Evolutionary conservation across 2,888 invertebrate species (phyloP).

Genomic region (Melolontha melolontha): DNA sequence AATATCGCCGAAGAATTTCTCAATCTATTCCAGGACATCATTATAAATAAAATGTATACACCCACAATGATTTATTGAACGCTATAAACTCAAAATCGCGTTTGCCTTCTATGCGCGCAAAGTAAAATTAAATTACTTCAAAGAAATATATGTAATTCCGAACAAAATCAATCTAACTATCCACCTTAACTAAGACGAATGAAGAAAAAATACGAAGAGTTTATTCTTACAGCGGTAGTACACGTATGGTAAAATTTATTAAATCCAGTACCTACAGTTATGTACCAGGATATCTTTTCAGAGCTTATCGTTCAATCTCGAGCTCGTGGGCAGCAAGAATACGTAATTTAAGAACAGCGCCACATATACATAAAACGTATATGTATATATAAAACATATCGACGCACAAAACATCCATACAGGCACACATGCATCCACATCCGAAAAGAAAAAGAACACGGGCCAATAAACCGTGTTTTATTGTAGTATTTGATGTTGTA

Average conservation of each 20-base stretch:
- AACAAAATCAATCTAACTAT: too few species aligned
- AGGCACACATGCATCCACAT: not conserved
- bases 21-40: too few species aligned
- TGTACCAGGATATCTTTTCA: slow-evolving; percentile 14
- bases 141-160: too few species aligned
- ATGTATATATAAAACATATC: slow-evolving; percentile 13
- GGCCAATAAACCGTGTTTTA: slow-evolving; percentile 21
- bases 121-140: too few species aligned
- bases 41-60: too few species aligned
- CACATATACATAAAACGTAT: not conserved
- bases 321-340: slow-evolving; percentile 27
- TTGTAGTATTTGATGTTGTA: slow-evolving; percentile 12
- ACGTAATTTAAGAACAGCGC: slow-evolving; percentile 30
- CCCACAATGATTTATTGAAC: too few species aligned
- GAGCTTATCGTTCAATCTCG: slow-evolving; percentile 11
- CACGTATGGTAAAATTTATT: slow-evolving; percentile 8
- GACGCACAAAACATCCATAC: slow-evolving; percentile 4
- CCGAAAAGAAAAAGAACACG: slow-evolving; percentile 17
- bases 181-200: too few species aligned
- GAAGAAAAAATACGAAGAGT: too few species aligned
- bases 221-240: not conserved
- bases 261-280: slow-evolving; percentile 3
- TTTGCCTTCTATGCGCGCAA: too few species aligned
- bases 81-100: too few species aligned
- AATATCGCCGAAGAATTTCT: too few species aligned